Conservation (phyloP, 2,888 invertebrate species). For the Argyresthia albistria region DNA sequence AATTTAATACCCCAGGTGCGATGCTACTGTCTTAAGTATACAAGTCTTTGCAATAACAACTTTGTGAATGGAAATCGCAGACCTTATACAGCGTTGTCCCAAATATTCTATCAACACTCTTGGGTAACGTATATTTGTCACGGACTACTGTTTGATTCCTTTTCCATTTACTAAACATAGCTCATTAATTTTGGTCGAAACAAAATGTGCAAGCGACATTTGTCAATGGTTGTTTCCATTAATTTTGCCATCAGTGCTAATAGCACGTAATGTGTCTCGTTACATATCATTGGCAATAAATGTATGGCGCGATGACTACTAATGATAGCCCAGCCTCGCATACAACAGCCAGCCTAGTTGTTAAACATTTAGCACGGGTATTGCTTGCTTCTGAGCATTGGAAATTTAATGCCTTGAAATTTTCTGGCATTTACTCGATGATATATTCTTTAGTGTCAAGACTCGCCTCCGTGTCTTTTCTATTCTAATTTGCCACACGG, state of each 20-base stretch:
- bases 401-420: background rate
- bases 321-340: constrained; percentile 14
- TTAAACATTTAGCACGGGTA: background rate
- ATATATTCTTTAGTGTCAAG: too few relatives aligned
- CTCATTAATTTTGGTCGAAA: background rate
- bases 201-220: background rate
- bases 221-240: background rate
- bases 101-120: constrained; percentile 17
- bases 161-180: background rate
- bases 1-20: too few relatives aligned
- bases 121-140: constrained; percentile 21
- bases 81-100: constrained; percentile 23
- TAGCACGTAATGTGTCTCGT: constrained; percentile 27
- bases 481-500: background rate
- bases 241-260: background rate
- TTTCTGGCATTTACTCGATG: background rate
- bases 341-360: background rate
- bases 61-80: background rate
- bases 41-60: too few relatives aligned
- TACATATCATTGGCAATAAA: constrained; percentile 25
- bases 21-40: too few relatives aligned
- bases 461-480: constrained; percentile 12
- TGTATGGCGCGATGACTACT: constrained; percentile 21
- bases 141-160: constrained; percentile 8
- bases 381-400: background rate